These are phyloP conservation scores for Scalopus aquaticus DNA, from an alignment of 2,113 vertebrate genomes.

Conservation along the genomic window DNA sequence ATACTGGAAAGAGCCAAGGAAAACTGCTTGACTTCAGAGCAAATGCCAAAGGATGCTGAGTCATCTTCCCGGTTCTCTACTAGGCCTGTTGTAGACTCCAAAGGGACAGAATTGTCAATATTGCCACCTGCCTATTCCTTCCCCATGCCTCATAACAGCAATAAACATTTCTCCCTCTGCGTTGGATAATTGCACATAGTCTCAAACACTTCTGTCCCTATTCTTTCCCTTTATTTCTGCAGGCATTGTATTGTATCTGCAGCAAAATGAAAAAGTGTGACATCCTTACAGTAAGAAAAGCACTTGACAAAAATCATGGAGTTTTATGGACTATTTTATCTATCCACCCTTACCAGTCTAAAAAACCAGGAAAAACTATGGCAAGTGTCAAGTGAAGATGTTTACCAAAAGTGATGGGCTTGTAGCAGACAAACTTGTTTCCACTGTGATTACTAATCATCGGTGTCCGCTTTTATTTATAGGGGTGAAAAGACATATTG, in stretches of 20 bases:
- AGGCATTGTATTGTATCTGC: background rate
- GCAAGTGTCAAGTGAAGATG: background rate
- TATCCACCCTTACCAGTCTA: background rate
- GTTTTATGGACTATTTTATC: background rate
- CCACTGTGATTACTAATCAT: background rate
- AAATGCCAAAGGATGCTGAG: background rate
- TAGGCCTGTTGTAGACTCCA: background rate
- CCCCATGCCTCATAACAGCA: background rate
- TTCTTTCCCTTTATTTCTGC: background rate
- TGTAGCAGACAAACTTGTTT: background rate
- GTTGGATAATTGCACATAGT: conserved; percentile 26
- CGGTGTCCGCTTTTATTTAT: background rate
- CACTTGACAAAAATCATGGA: background rate
- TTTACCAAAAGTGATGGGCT: background rate
- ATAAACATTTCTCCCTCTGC: background rate
- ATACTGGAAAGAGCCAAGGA: background rate
- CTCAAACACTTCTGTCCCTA: background rate
- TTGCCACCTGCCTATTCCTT: background rate
- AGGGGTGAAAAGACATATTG: background rate
- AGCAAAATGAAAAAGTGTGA: conserved; percentile 1
- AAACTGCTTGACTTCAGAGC: background rate
- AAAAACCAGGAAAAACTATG: background rate
- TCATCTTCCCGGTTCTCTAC: background rate
- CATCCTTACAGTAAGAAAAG: background rate
- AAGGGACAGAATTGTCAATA: background rate